phyloP scores from a whole-genome alignment of 2,113 vertebrate genomes.

The Tylochromis polylepis region DNA sequence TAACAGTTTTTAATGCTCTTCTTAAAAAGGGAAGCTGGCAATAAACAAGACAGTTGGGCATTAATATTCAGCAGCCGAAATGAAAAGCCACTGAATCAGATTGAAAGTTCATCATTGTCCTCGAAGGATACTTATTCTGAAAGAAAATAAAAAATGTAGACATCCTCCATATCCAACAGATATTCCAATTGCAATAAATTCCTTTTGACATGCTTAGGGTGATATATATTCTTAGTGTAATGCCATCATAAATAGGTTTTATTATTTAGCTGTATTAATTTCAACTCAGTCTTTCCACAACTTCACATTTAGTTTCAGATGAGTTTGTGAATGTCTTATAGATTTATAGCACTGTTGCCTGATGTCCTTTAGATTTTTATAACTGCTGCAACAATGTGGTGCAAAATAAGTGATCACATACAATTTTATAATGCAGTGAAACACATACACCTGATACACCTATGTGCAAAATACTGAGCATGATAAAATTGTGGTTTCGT shows the following conservation, averaged over 20 bases:
- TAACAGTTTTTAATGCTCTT: not conserved
- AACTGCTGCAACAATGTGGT: not conserved
- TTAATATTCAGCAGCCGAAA: not conserved
- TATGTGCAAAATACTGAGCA: not conserved
- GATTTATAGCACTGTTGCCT: not conserved
- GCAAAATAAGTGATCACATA: not conserved
- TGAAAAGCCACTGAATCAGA: not conserved
- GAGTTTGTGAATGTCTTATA: not conserved
- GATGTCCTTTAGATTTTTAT: not conserved
- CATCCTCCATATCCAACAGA: not conserved
- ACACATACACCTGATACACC: not conserved
- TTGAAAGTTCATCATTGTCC: not conserved
- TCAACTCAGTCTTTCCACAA: not conserved
- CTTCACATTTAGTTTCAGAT: not conserved
- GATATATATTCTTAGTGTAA: not conserved
- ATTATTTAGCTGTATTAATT: not conserved
- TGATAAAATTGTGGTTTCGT: not conserved
- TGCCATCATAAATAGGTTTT: not conserved
- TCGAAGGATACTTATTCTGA: not conserved
- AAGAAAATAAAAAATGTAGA: not conserved
- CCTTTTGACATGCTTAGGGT: not conserved
- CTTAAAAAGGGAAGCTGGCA: slow-evolving; percentile 5
- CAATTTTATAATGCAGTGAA: not conserved
- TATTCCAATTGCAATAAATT: not conserved
- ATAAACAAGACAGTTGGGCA: not conserved